A percentile compares a stretch with the other conserved stretches of the same genome.
Conservation (phyloP, 2,888 invertebrate species). For the Plagodis dolabraria region DNA sequence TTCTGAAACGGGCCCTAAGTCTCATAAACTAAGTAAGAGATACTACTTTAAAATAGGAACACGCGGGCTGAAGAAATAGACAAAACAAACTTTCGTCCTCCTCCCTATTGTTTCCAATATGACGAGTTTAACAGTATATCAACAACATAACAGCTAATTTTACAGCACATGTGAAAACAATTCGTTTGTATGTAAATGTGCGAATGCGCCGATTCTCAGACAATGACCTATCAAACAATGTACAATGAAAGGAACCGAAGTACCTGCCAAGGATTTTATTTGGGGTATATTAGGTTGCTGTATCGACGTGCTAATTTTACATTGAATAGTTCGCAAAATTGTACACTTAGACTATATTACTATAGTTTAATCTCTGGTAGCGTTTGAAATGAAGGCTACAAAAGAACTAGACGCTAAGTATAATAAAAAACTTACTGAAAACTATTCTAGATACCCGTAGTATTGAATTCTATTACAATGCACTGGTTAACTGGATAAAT, state of each 20-base stretch:
- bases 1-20: too few relatives aligned
- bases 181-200: slow-evolving; percentile 69
- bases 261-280: slow-evolving; percentile 34
- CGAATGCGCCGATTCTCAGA: slow-evolving; percentile 46
- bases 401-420: too few relatives aligned
- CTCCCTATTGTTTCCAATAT: slow-evolving; percentile 12
- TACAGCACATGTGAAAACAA: slow-evolving; percentile 32
- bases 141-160: slow-evolving; percentile 22
- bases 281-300: slow-evolving; percentile 20
- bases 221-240: slow-evolving; percentile 73
- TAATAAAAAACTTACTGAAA: too few relatives aligned
- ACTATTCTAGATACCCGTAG: too few relatives aligned
- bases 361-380: too few relatives aligned
- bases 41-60: too few relatives aligned
- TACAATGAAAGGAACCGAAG: slow-evolving; percentile 66
- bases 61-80: too few relatives aligned
- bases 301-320: slow-evolving; percentile 17
- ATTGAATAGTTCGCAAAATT: slow-evolving; percentile 1
- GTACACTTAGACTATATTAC: too few relatives aligned
- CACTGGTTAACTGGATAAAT: too few relatives aligned
- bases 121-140: slow-evolving; percentile 2
- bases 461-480: too few relatives aligned
- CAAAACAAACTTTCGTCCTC: neutral
- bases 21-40: too few relatives aligned
- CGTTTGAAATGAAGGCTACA: too few relatives aligned